A percentile compares a stretch with the other conserved stretches of the same genome.
Conservation (phyloP, 2,888 invertebrate species). For the Pilophorus perplexus region DNA sequence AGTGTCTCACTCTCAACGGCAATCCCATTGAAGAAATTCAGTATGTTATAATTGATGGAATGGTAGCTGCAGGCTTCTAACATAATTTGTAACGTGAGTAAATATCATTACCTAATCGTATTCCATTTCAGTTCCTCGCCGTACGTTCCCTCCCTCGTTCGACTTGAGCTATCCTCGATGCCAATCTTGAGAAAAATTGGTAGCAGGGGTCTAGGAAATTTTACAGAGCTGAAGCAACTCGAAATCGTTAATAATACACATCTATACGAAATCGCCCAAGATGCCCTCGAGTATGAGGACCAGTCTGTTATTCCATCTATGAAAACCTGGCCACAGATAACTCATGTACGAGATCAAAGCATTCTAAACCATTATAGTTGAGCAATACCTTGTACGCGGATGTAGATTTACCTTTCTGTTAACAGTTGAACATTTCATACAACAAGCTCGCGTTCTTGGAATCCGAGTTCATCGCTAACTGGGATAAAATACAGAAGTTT, state of each 20-base stretch:
- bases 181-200: constrained; percentile 60
- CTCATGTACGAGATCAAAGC: constrained; percentile 5
- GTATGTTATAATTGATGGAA: too few species aligned
- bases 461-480: constrained; percentile 62
- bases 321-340: constrained; percentile 14
- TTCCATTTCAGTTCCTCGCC: constrained; percentile 55
- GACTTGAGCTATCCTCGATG: constrained; percentile 69
- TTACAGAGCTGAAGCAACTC: constrained; percentile 55
- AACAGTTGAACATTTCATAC: constrained; percentile 67
- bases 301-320: background rate
- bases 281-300: constrained; percentile 21
- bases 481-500: constrained; percentile 66
- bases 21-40: constrained; percentile 60
- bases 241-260: constrained; percentile 64
- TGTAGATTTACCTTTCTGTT: too few species aligned
- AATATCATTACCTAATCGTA: constrained; percentile 45
- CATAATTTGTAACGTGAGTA: background rate
- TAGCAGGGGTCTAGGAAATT: constrained; percentile 58
- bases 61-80: too few species aligned
- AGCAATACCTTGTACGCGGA: too few species aligned
- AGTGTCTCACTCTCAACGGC: constrained; percentile 64
- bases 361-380: too few species aligned
- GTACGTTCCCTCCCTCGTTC: constrained; percentile 59
- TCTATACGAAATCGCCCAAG: constrained; percentile 56
- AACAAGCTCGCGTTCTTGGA: constrained; percentile 71